Evolutionary conservation across 64 coral and sea anemone species (phyloP), one percentile per base, ranked within the genome.

Genomic region (Catalaphyllia jardinei): DNA sequence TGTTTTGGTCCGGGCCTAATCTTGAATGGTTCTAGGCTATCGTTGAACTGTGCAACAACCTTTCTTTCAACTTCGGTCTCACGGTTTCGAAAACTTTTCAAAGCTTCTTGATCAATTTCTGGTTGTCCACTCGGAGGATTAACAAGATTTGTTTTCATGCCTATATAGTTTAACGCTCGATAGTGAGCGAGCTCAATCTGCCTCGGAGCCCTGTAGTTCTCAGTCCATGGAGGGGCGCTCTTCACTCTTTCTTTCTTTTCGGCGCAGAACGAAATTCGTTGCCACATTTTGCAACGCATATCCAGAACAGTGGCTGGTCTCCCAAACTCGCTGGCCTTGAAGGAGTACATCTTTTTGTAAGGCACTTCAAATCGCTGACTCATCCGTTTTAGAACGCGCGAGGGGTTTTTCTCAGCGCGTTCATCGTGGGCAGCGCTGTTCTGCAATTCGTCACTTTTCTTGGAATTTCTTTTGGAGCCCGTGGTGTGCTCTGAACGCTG

Each of bases 291-390:
- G 64, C 92, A 97, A 39, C 88, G 85, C 33, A 97, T 86, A 15
- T 91, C 84, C 10, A 97, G 76, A 14, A 90, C 91, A 19, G 87
- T 77, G 0, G 88, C 87, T 16, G 95, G 92, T 30, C 74, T 79
- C 29, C 73, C 80, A 42, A 89, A 73, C 30, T 90, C 76, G 25
- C 88, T 25, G 18, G 13, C 77, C 52, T 83, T 33, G 19, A 97
- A 71, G 12, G 91, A 97, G 77, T 91, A 90, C 69, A 94, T 88
- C 61, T 93, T 97, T 64, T 93, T 93, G 51, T 97, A 97, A 14
- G 95, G 95, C 29, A 97, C 92, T 12, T 84, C 74, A 27, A 97
- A 97, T 33, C 46, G 86, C 24, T 93, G 39, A 28, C 90, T 89
- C 61, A 89, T 88, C 52, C 93, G 60, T 77, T 79, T 89, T 10